phyloP scores from a whole-genome alignment of 1,140 invertebrate genomes.

The Geopemphigus sp. region DNA sequence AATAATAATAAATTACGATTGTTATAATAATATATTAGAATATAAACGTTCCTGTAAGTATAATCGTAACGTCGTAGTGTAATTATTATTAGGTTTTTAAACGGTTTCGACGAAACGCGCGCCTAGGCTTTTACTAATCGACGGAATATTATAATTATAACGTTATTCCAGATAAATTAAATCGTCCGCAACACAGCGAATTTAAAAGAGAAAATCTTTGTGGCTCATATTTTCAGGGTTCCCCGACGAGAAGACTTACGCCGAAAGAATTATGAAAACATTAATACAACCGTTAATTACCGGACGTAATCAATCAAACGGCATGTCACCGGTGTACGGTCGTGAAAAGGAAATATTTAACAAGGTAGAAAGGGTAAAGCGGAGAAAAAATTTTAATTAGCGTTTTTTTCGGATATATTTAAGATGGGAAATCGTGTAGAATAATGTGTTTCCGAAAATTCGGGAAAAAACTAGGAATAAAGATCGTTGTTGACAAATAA shows the following conservation, averaged over 20 bases:
- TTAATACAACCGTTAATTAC: background rate
- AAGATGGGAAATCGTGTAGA: background rate
- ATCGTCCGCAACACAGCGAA: too few species aligned
- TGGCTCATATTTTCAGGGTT: background rate
- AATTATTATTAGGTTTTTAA: too few species aligned
- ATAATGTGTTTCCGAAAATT: background rate
- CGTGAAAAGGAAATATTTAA: constrained; percentile 15
- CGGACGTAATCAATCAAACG: constrained; percentile 10
- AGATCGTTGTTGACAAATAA: too few species aligned
- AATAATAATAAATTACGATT: too few species aligned
- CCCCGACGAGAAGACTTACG: background rate
- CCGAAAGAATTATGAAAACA: too few species aligned
- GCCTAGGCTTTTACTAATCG: too few species aligned
- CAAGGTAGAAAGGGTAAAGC: background rate
- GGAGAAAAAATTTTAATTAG: background rate
- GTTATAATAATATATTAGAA: too few species aligned
- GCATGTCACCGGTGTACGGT: background rate
- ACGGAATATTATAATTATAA: too few species aligned
- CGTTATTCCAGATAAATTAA: too few species aligned
- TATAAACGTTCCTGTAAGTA: too few species aligned
- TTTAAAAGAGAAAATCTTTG: background rate
- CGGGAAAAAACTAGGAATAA: background rate
- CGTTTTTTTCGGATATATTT: background rate
- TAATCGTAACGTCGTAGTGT: too few species aligned
- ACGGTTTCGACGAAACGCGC: too few species aligned